Conservation (phyloP, 1,140 invertebrate genomes). For the Ceratoteleas bidentatus region DNA sequence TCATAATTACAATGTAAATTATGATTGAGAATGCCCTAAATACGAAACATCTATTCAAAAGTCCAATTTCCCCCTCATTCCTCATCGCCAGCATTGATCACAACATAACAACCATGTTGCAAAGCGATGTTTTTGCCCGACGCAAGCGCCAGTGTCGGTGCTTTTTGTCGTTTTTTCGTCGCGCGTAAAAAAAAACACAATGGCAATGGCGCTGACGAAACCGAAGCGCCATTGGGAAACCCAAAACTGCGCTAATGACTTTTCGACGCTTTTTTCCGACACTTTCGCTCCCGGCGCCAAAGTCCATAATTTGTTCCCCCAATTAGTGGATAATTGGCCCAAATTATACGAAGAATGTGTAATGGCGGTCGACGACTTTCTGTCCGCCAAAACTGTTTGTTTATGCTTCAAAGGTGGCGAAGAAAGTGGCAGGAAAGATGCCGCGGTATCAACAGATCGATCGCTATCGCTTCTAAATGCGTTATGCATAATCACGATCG, state of each 20-base stretch:
- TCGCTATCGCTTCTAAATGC: too few species aligned
- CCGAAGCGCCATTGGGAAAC: conserved; percentile 11
- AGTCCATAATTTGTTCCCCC: conserved; percentile 1
- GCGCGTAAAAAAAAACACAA: not conserved
- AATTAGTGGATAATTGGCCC: conserved; percentile 24
- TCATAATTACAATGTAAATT: too few species aligned
- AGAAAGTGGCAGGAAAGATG: conserved; percentile 26
- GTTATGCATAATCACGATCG: too few species aligned
- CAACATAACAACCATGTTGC: too few species aligned
- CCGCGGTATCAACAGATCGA: too few species aligned
- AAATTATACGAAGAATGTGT: conserved; percentile 39
- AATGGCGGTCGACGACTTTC: conserved; percentile 24
- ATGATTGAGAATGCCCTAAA: too few species aligned
- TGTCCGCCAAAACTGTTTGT: conserved; percentile 23
- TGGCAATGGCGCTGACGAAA: not conserved
- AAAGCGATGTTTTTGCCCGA: too few species aligned
- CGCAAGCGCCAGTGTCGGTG: too few species aligned
- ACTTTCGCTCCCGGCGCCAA: conserved; percentile 27
- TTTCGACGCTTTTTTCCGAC: conserved; percentile 15
- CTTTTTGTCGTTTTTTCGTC: too few species aligned
- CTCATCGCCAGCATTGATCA: too few species aligned
- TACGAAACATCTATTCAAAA: too few species aligned
- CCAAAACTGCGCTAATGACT: conserved; percentile 16
- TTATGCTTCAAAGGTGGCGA: conserved; percentile 27
- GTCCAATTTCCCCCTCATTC: too few species aligned